A percentile compares a stretch with the other conserved stretches of the same genome.
Evolutionary conservation across 2,113 vertebrate species (phyloP).

Genomic region (Elanus axillaris): DNA sequence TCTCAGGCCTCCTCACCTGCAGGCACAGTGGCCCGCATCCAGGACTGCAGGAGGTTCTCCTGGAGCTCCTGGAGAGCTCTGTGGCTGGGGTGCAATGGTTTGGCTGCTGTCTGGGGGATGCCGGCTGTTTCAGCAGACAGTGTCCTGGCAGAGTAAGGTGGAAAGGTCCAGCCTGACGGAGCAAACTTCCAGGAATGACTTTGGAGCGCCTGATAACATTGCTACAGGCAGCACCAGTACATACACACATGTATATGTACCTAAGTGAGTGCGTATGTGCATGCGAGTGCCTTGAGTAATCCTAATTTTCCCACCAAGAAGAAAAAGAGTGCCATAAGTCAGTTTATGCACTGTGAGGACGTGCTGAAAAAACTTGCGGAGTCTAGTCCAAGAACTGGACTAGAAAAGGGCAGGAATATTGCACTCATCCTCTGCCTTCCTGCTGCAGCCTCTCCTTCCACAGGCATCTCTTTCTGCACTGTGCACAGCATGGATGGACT

Average conservation of each 20-base stretch:
- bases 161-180: background rate
- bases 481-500: background rate
- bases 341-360: background rate
- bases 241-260: rapidly evolving
- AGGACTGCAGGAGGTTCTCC: background rate
- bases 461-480: background rate
- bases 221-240: background rate
- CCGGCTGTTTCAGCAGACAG: background rate
- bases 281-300: background rate
- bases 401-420: background rate
- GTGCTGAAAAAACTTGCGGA: background rate
- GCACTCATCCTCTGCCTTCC: background rate
- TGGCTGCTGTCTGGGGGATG: background rate
- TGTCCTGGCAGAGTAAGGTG: background rate
- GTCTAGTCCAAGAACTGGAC: background rate
- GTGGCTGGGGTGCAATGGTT: background rate
- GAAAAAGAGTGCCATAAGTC: rapidly evolving
- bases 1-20: background rate
- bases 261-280: background rate
- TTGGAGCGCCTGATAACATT: background rate
- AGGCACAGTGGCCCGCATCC: rapidly evolving
- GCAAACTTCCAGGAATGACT: background rate
- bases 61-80: background rate
- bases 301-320: background rate
- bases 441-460: background rate